These are phyloP conservation scores for Trichonephila clavipes DNA, from an alignment of 1,140 invertebrate genomes.

Conservation along the genomic window DNA sequence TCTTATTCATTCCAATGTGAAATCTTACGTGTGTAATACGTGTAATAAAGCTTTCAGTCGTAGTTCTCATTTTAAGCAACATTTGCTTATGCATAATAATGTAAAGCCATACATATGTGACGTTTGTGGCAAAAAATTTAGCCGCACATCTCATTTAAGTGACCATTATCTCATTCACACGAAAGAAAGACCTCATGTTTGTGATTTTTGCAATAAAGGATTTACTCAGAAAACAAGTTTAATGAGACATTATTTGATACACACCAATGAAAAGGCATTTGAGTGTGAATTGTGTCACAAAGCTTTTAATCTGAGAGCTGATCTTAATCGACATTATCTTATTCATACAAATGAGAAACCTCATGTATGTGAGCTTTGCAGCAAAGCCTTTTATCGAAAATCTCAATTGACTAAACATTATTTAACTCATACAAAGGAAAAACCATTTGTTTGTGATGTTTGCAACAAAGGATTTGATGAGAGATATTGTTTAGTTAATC, in stretches of 20 bases:
- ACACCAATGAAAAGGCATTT: background rate
- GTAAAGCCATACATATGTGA: conserved; percentile 92
- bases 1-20: background rate
- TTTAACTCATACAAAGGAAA: background rate
- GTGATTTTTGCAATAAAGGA: conserved; percentile 78
- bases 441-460: background rate
- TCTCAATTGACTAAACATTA: background rate
- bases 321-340: background rate
- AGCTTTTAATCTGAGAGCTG: background rate
- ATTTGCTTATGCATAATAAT: background rate
- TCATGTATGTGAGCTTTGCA: background rate
- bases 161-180: conserved; percentile 83
- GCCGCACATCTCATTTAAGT: conserved; percentile 82
- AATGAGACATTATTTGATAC: background rate
- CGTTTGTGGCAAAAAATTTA: conserved; percentile 84
- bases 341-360: conserved; percentile 20
- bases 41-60: conserved; percentile 22
- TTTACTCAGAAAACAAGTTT: background rate
- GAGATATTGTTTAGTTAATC: background rate
- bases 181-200: conserved; percentile 84
- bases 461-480: background rate
- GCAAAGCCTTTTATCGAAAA: background rate
- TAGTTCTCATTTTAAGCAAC: background rate
- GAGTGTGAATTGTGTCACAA: background rate
- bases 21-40: conserved; percentile 81